These are phyloP conservation scores for Dendrolimus houi DNA, from an alignment of 2,888 invertebrate species.

Conservation along the genomic window DNA sequence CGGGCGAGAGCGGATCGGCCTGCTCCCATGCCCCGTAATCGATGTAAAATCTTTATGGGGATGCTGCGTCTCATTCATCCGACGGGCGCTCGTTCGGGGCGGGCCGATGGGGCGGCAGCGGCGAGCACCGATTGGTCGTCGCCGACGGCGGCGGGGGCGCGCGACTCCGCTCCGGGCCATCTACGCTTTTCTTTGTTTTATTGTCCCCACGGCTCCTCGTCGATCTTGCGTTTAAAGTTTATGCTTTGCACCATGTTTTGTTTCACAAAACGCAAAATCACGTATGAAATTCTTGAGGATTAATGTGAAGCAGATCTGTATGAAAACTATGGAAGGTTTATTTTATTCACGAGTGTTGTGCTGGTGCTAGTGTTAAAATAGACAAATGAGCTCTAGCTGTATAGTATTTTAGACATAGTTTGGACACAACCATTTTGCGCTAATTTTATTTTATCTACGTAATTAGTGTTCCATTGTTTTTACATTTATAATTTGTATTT, in stretches of 20 bases:
- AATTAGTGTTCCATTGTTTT: too few relatives aligned
- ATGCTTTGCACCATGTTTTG: constrained; percentile 74
- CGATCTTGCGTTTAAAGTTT: constrained; percentile 75
- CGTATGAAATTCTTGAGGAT: constrained; percentile 68
- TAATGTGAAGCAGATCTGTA: constrained; percentile 45
- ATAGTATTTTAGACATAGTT: neutral
- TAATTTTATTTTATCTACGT: neutral
- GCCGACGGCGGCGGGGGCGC: constrained; percentile 18
- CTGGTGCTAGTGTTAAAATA: constrained; percentile 29
- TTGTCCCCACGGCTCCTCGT: constrained; percentile 72
- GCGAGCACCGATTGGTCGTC: constrained; percentile 25
- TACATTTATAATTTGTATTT: too few relatives aligned
- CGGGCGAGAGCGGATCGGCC: constrained; percentile 59
- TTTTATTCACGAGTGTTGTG: constrained; percentile 38
- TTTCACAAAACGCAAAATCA: constrained; percentile 69
- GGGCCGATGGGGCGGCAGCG: constrained; percentile 33
- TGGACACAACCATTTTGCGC: neutral
- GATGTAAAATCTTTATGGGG: constrained; percentile 64
- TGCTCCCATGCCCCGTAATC: constrained; percentile 62
- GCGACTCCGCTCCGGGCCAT: constrained; percentile 53
- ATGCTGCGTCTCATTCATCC: constrained; percentile 64
- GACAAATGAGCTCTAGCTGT: neutral
- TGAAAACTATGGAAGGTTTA: constrained; percentile 39
- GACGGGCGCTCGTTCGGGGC: constrained; percentile 27
- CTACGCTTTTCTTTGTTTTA: constrained; percentile 72